These are phyloP conservation scores for Anguilla obscura DNA, from an alignment of 2,797 vertebrate species.

Conservation along the genomic window DNA sequence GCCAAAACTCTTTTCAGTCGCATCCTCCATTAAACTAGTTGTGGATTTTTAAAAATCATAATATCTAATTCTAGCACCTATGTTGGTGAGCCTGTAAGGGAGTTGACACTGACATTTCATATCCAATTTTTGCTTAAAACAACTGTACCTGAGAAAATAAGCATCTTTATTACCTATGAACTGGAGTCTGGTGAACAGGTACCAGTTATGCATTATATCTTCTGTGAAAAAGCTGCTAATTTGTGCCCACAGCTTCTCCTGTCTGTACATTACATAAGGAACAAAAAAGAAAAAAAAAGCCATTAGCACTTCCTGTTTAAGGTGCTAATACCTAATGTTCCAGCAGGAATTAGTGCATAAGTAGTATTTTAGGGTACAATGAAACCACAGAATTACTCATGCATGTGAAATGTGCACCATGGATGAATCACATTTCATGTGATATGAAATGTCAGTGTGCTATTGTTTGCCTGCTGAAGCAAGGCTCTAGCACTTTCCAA, in stretches of 20 bases:
- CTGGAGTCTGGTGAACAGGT: not conserved
- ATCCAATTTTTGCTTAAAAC: not conserved
- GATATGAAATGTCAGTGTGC: too few relatives aligned
- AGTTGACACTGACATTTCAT: not conserved
- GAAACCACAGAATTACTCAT: too few relatives aligned
- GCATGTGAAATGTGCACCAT: too few relatives aligned
- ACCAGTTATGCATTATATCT: not conserved
- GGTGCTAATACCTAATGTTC: not conserved
- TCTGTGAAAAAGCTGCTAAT: not conserved
- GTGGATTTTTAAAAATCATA: not conserved
- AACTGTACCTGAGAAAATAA: not conserved
- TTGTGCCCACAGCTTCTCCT: not conserved
- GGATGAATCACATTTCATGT: too few relatives aligned
- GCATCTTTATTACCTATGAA: too few relatives aligned
- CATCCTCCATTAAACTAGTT: not conserved
- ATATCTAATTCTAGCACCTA: not conserved
- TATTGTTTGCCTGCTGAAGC: too few relatives aligned
- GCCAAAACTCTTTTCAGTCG: not conserved
- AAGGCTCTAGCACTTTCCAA: too few relatives aligned
- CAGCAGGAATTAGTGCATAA: too few relatives aligned
- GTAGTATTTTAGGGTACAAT: too few relatives aligned
- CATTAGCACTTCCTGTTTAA: not conserved
- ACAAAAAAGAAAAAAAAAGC: not conserved
- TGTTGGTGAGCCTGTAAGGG: not conserved
- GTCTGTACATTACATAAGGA: not conserved